A percentile compares a stretch with the other conserved stretches of the same genome.
phyloP scores from a whole-genome alignment of 2,888 invertebrate species.

The Melieria crassipennis region DNA sequence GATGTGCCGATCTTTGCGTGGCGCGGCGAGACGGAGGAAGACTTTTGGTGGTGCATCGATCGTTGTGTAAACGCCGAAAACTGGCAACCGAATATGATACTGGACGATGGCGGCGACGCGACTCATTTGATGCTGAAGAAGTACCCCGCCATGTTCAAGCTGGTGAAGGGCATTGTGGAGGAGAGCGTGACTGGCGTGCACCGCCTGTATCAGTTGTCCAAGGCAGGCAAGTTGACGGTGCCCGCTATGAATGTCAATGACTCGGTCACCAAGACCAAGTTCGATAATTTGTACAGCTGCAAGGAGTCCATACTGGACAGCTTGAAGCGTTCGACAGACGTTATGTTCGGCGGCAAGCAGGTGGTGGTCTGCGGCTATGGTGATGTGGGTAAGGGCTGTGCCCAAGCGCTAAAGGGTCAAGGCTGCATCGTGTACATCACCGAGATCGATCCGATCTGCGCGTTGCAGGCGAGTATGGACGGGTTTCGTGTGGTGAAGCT shows the following conservation, averaged over 20 bases:
- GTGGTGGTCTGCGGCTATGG: constrained; percentile 97
- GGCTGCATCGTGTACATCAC: constrained; percentile 90
- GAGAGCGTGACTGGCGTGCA: constrained; percentile 99
- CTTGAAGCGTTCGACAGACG: constrained; percentile 72
- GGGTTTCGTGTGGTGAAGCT: constrained; percentile 94
- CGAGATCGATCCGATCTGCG: constrained; percentile 98
- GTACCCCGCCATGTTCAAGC: constrained; percentile 91
- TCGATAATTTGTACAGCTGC: constrained; percentile 96
- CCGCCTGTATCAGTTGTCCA: constrained; percentile 93
- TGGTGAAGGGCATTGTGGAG: constrained; percentile 96
- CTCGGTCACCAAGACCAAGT: constrained; percentile 97
- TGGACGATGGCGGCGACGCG: constrained; percentile 97
- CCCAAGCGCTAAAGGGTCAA: constrained; percentile 92
- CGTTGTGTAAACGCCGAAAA: constrained; percentile 89
- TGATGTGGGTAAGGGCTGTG: constrained; percentile 97
- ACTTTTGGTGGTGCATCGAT: constrained; percentile 99
- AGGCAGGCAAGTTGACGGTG: constrained; percentile 91
- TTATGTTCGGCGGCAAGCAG: constrained; percentile 98
- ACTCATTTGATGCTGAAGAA: constrained; percentile 97
- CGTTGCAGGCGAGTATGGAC: constrained; percentile 95
- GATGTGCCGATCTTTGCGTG: constrained; percentile 93
- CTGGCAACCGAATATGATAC: constrained; percentile 98
- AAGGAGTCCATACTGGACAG: constrained; percentile 89
- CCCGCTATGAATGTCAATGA: constrained; percentile 99
- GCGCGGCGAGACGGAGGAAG: constrained; percentile 97